These are phyloP conservation scores for Tipula vernalis DNA, from an alignment of 2,888 invertebrate species.

Conservation along the genomic window DNA sequence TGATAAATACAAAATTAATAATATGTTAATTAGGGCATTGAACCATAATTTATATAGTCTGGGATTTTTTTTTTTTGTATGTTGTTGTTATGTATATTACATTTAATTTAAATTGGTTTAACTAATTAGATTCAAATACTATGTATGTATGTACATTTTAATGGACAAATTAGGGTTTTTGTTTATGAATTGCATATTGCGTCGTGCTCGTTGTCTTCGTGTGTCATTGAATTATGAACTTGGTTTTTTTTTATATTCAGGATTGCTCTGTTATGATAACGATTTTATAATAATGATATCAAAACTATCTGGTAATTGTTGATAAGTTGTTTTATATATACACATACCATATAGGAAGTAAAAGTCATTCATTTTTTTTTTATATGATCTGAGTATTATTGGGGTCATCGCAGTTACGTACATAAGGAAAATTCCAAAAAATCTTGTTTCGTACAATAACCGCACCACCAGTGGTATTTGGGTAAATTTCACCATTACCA, in stretches of 20 bases:
- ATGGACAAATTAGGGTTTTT: neutral
- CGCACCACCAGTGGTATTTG: neutral
- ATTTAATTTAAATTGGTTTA: neutral
- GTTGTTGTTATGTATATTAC: neutral
- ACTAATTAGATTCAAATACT: neutral
- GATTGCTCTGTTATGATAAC: neutral
- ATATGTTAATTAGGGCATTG: neutral
- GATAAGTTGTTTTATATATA: neutral
- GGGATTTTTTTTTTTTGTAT: neutral
- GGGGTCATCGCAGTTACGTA: neutral
- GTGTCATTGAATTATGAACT: neutral
- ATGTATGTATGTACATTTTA: neutral
- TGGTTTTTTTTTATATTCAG: neutral
- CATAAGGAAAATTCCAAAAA: neutral
- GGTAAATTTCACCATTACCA: neutral
- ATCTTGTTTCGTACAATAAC: neutral
- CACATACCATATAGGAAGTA: neutral
- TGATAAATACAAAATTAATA: constrained; percentile 4
- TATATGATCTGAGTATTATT: neutral
- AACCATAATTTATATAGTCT: neutral
- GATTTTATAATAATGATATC: neutral
- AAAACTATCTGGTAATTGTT: neutral
- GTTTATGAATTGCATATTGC: neutral
- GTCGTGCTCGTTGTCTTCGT: neutral
- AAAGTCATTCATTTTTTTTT: neutral